Evolutionary conservation across 1,140 invertebrate species (phyloP).

Genomic region (Muscidifurax raptorellus): DNA sequence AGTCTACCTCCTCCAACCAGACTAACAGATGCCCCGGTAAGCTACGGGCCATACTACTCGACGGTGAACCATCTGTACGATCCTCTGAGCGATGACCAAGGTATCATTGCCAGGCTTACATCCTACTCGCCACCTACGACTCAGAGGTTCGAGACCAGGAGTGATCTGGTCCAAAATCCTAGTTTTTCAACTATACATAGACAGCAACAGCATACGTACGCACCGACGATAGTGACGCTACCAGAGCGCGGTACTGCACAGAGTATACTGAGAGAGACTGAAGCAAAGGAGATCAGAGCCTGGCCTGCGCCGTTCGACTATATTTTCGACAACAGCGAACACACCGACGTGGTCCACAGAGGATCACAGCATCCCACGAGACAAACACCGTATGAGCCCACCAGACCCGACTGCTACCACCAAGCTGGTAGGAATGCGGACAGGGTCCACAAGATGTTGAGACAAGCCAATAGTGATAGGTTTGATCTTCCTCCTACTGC

Average conservation of each 20-base stretch:
- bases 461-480: background rate
- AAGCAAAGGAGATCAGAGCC: constrained; percentile 59
- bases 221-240: background rate
- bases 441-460: background rate
- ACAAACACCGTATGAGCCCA: background rate
- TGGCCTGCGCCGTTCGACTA: constrained; percentile 69
- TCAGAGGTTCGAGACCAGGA: background rate
- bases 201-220: background rate
- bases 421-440: background rate
- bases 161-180: background rate
- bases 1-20: background rate
- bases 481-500: background rate
- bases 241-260: background rate
- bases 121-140: constrained; percentile 35
- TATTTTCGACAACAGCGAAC: constrained; percentile 60
- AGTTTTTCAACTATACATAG: background rate
- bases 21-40: background rate
- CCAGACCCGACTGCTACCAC: background rate
- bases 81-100: constrained; percentile 1
- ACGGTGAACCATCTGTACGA: constrained; percentile 25
- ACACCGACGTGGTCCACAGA: constrained; percentile 35
- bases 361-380: background rate
- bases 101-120: constrained; percentile 41
- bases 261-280: constrained; percentile 57
- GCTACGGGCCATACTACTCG: background rate